Conservation (phyloP, 2,888 invertebrate genomes). For the Cabera pusaria region DNA sequence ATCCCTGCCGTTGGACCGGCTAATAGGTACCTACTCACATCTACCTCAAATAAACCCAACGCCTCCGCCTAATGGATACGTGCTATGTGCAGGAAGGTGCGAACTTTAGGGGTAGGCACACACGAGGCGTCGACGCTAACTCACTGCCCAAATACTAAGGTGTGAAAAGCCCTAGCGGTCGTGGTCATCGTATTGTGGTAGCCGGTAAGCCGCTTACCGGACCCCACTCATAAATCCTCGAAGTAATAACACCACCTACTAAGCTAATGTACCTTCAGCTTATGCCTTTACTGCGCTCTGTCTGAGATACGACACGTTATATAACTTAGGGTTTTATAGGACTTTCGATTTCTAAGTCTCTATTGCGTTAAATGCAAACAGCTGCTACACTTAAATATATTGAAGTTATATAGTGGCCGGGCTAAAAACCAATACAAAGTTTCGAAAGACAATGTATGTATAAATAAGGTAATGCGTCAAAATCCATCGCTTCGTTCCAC, state of each 20-base stretch:
- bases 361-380: no score
- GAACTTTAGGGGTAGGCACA: conserved; percentile 75
- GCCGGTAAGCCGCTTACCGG: conserved; percentile 71
- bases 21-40: no score
- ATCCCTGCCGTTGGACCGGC: no score
- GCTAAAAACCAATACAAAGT: no score
- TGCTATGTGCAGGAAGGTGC: conserved; percentile 75
- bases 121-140: conserved; percentile 79
- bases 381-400: no score
- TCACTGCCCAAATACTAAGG: conserved; percentile 72
- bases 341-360: no score
- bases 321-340: conserved; percentile 19
- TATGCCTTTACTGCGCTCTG: conserved; percentile 14
- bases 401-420: no score
- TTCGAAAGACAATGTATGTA: conserved; percentile 17
- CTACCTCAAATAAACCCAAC: conserved; percentile 11
- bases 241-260: conserved; percentile 21
- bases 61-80: conserved; percentile 58
- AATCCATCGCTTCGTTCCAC: conserved; percentile 46
- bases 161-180: conserved; percentile 73
- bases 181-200: conserved; percentile 67
- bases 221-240: conserved; percentile 65
- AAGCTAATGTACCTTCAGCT: conserved; percentile 17
- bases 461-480: conserved; percentile 40
- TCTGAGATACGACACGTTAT: conserved; percentile 30